Evolutionary conservation across 2,888 invertebrate genomes (phyloP), one percentile per base, ranked within the genome.

Genomic region (Eledona agricola): DNA sequence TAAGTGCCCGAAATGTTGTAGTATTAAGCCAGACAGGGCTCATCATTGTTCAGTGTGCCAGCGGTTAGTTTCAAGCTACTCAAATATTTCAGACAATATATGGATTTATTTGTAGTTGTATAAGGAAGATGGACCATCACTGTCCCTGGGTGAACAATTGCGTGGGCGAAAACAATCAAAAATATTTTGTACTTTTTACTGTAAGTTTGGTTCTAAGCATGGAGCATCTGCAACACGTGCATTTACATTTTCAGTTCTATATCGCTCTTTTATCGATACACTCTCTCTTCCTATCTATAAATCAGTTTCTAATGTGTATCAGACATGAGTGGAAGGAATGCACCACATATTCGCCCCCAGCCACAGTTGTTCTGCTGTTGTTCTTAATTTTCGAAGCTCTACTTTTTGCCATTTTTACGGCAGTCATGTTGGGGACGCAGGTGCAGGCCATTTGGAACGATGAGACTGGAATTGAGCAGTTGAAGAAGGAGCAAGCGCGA

Each of bases 91-190:
- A n/a, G n/a, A n/a, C n/a, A n/a, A n/a, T n/a, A n/a, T n/a, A 42
- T 15, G 1, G 15, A 6, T 3, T 4, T 38, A 73, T 77, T 74
- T 78, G 65, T 61, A 82, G 87, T 65, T 90, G 89, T 73, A 87
- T 90, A 56, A 78, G 85, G 58, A 90, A 90, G 79, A 92, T 92
- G 90, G 90, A 90, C 70, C 90, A 90, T 73, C 90, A 91, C 71
- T 91, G 90, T 77, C 98, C 97, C 0, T 97, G 96, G 96, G 93
- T 99, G 4, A 99, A 99, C 75, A 99, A 99, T 76, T 99, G 99
- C 77, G 96, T 99, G 1, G 99, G 99, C 10, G 98, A 98, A 78
- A 94, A 91, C 73, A 99, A 99, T 81, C 99, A 99, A 81, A 99
- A 99, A 78, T 99, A 91, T 79, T 99, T 99, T 81, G 96, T 99